Percentiles rank a stretch among this genome's conserved stretches.
Conservation (phyloP, 1,140 invertebrate species). For the Ctenoplectra terminalis region DNA sequence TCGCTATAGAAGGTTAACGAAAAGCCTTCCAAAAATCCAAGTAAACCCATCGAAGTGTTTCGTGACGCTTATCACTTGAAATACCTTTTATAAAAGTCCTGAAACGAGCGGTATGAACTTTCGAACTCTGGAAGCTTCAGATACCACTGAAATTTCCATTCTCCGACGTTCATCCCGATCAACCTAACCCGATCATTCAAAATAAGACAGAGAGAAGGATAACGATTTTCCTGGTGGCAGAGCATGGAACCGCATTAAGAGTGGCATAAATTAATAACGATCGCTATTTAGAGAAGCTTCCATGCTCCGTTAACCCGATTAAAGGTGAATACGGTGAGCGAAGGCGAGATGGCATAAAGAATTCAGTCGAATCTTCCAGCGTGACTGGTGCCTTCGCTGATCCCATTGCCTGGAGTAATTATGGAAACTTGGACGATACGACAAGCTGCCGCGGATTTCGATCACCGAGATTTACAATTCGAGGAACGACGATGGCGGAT, state of each 20-base stretch:
- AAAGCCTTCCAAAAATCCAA: too few species aligned
- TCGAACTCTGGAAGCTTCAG: not conserved
- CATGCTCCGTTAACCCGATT: constrained; percentile 78
- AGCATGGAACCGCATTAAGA: constrained; percentile 60
- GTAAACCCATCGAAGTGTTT: too few species aligned
- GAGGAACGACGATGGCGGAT: not conserved
- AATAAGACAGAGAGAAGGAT: constrained; percentile 8
- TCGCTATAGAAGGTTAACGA: too few species aligned
- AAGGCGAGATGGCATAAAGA: constrained; percentile 73
- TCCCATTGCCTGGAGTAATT: constrained; percentile 67
- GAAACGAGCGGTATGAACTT: not conserved
- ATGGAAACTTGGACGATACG: constrained; percentile 71
- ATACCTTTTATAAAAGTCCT: not conserved
- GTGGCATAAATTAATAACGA: constrained; percentile 72
- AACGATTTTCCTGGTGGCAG: constrained; percentile 60
- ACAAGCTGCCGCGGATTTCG: constrained; percentile 61
- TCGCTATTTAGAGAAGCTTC: constrained; percentile 75
- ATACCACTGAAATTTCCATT: not conserved
- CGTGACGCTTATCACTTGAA: too few species aligned
- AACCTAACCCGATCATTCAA: not conserved
- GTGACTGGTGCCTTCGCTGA: constrained; percentile 60
- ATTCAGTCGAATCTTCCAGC: constrained; percentile 70
- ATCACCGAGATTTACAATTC: constrained; percentile 25
- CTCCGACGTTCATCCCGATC: not conserved
- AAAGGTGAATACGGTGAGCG: constrained; percentile 60